Base-by-base conservation (phyloP, 2,888 invertebrate species). In the Protonemura montana region DNA sequence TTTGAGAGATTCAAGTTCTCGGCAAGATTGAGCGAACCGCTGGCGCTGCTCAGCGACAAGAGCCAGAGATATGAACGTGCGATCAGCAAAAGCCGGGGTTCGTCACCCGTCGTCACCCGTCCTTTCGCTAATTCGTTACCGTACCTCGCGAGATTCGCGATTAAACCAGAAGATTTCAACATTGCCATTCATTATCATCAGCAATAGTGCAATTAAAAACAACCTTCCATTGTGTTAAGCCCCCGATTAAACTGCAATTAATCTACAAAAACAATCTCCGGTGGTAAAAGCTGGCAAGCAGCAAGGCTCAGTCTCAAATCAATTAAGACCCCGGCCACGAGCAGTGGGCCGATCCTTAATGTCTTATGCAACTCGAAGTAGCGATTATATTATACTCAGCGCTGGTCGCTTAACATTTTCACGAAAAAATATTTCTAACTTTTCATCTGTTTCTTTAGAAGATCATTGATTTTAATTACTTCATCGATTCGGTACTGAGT, bases 201-300 rank as follows among this genome's bases (percentile, higher is more conserved):
- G 59, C 13, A 21, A 59, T 59, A 59, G 59, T 59, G 59, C 59
- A 59, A 59, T 59, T 59, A 59, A 59, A 59, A 59, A 21, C 59
- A 59, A 59, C 59, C 59, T 59, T 59, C 59, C 59, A 59, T 59
- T 59, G 59, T 59, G 59, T 59, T 59, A 16, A 59, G 59, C 59
- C 59, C 59, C 59, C 59, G 59, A 59, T 59, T 59, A 59, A 59
- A 59, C 16, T 59, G 59, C 59, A 59, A 59, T 59, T 59, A 59
- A 59, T 59, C 59, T 59, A 59, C 16, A 16, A 59, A 59, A 59
- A 59, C 59, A 59, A 59, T 59, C 59, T 59, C 59, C 21, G 59
- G 59, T 59, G 59, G 59, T 59, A 59, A 59, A 59, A 59, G 59
- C 59, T 59, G 35, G 35, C 35, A 35, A 35, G 35, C 35, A 35